Evolutionary conservation across 2,113 vertebrate species (phyloP).

Genomic region (Rhodinocichla rosea): DNA sequence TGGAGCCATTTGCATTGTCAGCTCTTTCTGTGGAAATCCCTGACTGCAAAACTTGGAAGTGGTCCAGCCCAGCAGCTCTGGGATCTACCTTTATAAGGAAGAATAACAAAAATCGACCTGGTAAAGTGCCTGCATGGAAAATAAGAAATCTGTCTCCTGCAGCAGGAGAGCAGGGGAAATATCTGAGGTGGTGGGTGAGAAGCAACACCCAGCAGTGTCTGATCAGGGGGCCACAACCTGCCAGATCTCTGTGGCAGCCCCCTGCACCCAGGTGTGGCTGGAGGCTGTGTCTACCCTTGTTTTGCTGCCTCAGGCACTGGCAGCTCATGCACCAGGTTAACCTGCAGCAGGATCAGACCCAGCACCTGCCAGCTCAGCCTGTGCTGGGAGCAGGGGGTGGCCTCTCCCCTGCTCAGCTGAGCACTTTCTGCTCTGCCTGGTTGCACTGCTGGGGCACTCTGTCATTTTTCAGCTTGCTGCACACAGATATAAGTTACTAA

Average conservation of each 20-base stretch:
- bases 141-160: background rate
- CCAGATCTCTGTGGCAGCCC: background rate
- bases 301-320: background rate
- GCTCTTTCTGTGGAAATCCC: background rate
- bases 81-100: background rate
- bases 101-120: background rate
- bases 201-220: background rate
- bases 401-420: background rate
- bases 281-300: background rate
- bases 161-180: background rate
- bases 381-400: background rate
- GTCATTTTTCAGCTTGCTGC: constrained; percentile 44
- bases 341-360: background rate
- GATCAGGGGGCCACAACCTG: accelerated
- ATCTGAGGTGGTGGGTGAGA: accelerated
- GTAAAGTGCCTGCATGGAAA: background rate
- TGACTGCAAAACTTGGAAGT: background rate
- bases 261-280: accelerated
- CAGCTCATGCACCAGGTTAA: background rate
- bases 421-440: background rate
- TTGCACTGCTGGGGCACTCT: background rate
- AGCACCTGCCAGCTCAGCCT: background rate
- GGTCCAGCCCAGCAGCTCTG: background rate
- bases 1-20: background rate
- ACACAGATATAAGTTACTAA: background rate